Base-by-base conservation (phyloP, 2,888 invertebrate species). In the Odontocolon sp. region DNA sequence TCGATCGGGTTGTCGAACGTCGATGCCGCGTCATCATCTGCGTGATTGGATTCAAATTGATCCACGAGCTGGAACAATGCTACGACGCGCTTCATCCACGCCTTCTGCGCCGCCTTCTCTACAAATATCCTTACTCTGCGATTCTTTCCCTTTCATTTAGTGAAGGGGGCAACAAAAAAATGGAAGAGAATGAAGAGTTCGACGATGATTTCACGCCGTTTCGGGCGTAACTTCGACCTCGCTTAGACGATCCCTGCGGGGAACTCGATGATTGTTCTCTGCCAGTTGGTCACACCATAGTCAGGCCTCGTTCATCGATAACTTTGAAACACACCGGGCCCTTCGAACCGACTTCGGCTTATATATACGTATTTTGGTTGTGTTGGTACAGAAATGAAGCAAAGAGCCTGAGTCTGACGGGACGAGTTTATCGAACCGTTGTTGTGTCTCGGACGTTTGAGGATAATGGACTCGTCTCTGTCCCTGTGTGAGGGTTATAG, bases 11-110 rank as follows among this genome's bases (percentile, higher is more conserved):
- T 86, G 81, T 77, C 79, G 63, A 76, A 81, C 63, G 71, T 70
- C 59, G 54, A 81, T 28, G 82, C 79, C 79, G 82, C 81, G 79
- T 85, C 78, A 82, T 85, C 82, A 85, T 86, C 80, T 81, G 86
- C 86, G 79, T 86, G 79, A 87, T 87, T 82, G 86, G 83, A 72
- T 83, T 82, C 80, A 80, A 82, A 66, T 74, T 80, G 59, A 82
- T 85, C 80, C 11, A 52, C 36, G 36, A 63, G 66, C 69, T 47
- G 71, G 63, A 56, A 64, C 57, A 71, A 67, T 54, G 45, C 47
- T 45, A 42, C 47, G 71, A 64, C 67, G 64, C 61, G 38, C 64
- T 47, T 64, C 40, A 50, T 66, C 61, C 59, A 63, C 56, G 21
- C n/a, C n/a, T n/a, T n/a, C n/a, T n/a, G n/a, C n/a, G n/a, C 31